Evolutionary conservation across 2,888 invertebrate species (phyloP), one percentile per base, ranked within the genome.

Genomic region (Amphipyra berbera): DNA sequence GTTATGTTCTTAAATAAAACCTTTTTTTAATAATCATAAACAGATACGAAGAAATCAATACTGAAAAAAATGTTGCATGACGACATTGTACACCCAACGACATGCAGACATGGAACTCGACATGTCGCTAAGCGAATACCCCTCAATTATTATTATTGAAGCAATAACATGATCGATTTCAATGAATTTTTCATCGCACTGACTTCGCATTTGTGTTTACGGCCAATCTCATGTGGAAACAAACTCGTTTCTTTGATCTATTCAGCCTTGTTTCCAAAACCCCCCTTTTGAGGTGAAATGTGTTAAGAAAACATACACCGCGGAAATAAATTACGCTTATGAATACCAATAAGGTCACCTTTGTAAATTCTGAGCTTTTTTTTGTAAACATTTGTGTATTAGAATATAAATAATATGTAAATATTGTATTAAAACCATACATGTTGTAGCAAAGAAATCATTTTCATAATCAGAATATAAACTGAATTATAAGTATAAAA

Each of bases 141-240:
- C 30, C 41, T 57, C 42, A 38, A 30, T 30, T 30, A 6, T 3
- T 4, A 15, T 30, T n/a, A 44, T 55, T 40, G 37, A 27, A 27
- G 8, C 50, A n/a, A 61, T 52, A 40, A 65, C 13, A 13, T 49
- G 33, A 55, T 70, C 68, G 61, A 68, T 70, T 61, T 45, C 61
- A 68, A 73, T 73, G 53, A 30, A 68, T 68, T 48, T 56, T 57
- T 73, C 62, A 68, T 73, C 30, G 68, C 42, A 27, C 40, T 21
- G 42, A 10, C 30, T 30, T 38, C 55, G 21, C 12, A 13, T 40
- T 14, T 12, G 37, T 72, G 38, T 68, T 41, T 66, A 60, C 48
- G 50, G 40, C 44, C 37, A 38, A 47, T 49, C 12, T 71, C 46
- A 50, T 45, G n/a, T 38, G 52, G 54, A 72, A 59, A 45, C 52